Evolutionary conservation across 2,888 invertebrate genomes (phyloP), one percentile per base, ranked within the genome.

Genomic region (Cinara cedri): DNA sequence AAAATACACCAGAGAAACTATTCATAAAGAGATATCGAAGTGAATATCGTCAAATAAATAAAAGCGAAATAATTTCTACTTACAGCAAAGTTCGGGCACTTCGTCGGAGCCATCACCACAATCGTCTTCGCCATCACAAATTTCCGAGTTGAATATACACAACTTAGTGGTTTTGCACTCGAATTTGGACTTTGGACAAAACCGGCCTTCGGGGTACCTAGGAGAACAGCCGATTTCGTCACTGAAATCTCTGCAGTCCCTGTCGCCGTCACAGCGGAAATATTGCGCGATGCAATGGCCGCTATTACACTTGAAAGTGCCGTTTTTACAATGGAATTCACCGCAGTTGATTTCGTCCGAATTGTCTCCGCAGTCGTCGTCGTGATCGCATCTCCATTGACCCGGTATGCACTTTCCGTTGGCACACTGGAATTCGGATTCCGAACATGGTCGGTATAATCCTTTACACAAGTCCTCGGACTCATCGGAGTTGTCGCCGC

Each of bases 301-400:
- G 19, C 94, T 95, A 72, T 90, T 89, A 84, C 96, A 97, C 86
- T 96, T 94, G 92, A 96, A 97, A 16, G 94, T 94, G 49, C 93
- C 93, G 82, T 93, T 92, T 88, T 93, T 94, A 87, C 96, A 96
- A 84, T 92, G 90, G 86, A 92, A 95, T 4, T 91, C 92, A 70
- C 90, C 91, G 84, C 96, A 96, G 74, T 91, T 91, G 81, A 90
- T 87, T 86, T 97, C 96, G 85, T 99, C 98, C 3, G 94, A 92
- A 83, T 93, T 93, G 86, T 98, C 98, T 0, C 96, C 96, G 84
- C 98, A 98, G 85, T 98, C 98, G 85, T 97, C 95, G 85, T 97
- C 97, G 86, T 94, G 94, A 85, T 98, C 97, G 86, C 98, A 98
- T 57, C 94, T 90, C 96, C 96, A 97, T 82, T 96, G 89, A 0